Evolutionary conservation across 2,113 vertebrate genomes (phyloP).

Genomic region (Corythoichthys intestinalis): DNA sequence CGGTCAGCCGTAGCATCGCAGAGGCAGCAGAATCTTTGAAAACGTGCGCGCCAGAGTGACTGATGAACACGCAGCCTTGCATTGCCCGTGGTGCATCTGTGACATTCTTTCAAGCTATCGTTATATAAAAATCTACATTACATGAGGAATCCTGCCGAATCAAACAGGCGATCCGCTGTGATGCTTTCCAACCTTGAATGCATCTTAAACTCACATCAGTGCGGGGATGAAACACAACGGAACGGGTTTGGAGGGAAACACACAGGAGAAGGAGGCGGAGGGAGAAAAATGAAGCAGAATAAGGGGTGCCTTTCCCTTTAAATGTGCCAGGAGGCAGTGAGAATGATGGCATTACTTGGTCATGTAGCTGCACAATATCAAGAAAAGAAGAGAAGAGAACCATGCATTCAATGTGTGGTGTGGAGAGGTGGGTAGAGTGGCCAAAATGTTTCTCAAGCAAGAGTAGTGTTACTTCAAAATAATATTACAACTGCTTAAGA

Average conservation of each 20-base stretch:
- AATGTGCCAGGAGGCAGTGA: conserved; percentile 17
- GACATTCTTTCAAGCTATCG: conserved; percentile 47
- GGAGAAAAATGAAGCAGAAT: conserved; percentile 26
- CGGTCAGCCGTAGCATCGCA: conserved; percentile 52
- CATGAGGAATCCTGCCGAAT: conserved; percentile 28
- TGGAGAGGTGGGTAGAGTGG: no score
- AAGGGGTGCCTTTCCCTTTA: conserved; percentile 55
- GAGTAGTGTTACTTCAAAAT: no score
- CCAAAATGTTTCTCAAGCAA: no score
- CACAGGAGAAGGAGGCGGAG: conserved; percentile 18
- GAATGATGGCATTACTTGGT: conserved; percentile 16
- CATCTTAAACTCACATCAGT: conserved; percentile 30
- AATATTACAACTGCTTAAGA: no score
- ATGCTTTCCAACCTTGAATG: conserved; percentile 27
- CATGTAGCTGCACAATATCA: neutral
- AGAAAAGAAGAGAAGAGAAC: neutral
- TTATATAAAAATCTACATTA: conserved; percentile 47
- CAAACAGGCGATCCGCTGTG: conserved; percentile 22
- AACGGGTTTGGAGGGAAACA: conserved; percentile 40
- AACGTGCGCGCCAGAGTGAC: conserved; percentile 37
- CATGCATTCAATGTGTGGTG: neutral
- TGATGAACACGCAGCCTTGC: conserved; percentile 32
- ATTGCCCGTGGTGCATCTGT: conserved; percentile 34
- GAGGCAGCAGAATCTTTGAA: conserved; percentile 35
- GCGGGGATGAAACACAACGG: conserved; percentile 25